A percentile compares a stretch with the other conserved stretches of the same genome.
Evolutionary conservation across 2,113 vertebrate genomes (phyloP).

Genomic region (Stictonetta naevosa): DNA sequence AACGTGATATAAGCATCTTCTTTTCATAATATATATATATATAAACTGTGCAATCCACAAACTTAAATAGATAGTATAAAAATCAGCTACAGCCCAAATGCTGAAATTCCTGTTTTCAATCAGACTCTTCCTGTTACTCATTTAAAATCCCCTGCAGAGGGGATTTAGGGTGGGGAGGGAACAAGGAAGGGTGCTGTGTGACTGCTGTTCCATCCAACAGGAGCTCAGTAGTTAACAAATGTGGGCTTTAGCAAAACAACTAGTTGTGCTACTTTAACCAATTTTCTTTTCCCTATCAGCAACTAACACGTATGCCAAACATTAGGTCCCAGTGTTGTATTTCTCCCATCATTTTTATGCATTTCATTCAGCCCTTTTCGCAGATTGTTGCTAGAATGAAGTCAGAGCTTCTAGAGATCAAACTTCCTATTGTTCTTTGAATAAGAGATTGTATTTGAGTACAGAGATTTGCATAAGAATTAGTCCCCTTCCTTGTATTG

Average conservation of each 20-base stretch:
- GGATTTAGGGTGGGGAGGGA: background rate
- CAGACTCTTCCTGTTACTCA: background rate
- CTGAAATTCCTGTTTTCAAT: background rate
- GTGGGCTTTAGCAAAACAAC: background rate
- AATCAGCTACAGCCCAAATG: background rate
- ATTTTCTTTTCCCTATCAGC: background rate
- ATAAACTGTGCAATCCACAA: background rate
- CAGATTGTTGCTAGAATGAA: conserved; percentile 20
- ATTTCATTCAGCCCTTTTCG: conserved; percentile 31
- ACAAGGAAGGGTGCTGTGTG: background rate
- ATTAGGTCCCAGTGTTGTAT: background rate
- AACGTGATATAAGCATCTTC: background rate
- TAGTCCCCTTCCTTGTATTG: conserved; percentile 51
- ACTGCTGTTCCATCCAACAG: background rate
- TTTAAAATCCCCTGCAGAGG: background rate
- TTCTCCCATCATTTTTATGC: background rate
- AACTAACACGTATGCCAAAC: background rate
- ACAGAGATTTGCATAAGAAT: conserved; percentile 76
- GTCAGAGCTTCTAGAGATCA: conserved; percentile 44
- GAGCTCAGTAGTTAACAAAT: background rate
- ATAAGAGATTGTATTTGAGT: conserved; percentile 42
- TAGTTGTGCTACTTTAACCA: background rate
- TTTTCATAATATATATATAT: background rate
- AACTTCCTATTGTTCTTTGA: conserved; percentile 72
- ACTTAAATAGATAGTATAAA: background rate